Percentiles rank a stretch among this genome's conserved stretches.
Evolutionary conservation across 2,113 vertebrate genomes (phyloP).

Genomic region (Brachyhypopomus gauderio): DNA sequence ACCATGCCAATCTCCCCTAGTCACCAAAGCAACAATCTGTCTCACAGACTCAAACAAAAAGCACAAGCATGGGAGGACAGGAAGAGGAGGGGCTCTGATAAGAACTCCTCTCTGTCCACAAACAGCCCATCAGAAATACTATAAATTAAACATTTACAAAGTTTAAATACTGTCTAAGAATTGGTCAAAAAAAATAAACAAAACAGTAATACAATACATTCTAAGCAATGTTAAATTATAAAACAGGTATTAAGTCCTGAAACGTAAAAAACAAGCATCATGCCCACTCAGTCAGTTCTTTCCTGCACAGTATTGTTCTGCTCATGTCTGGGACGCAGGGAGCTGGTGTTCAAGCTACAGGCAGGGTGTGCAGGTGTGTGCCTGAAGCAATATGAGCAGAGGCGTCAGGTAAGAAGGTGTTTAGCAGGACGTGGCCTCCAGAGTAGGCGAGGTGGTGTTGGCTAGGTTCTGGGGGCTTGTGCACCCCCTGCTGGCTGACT

Average conservation of each 20-base stretch:
- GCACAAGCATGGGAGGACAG: background rate
- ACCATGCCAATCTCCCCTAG: background rate
- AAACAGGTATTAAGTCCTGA: background rate
- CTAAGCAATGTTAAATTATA: conserved; percentile 40
- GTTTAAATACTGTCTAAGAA: conserved; percentile 71
- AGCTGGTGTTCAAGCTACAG: conserved; percentile 8
- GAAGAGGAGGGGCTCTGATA: background rate
- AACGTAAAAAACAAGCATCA: conserved; percentile 17
- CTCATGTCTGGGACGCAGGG: conserved; percentile 54
- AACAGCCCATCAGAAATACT: conserved; percentile 67
- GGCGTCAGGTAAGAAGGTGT: background rate
- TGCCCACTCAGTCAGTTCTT: conserved; percentile 50
- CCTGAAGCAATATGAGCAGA: conserved; percentile 21
- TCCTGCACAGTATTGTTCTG: conserved; percentile 55
- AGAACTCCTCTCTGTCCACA: conserved; percentile 57
- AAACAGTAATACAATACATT: conserved; percentile 21
- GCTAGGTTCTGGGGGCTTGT: conserved; percentile 67
- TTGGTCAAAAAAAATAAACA: background rate
- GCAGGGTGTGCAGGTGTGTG: conserved; percentile 56
- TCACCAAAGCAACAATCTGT: background rate
- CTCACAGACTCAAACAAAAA: conserved; percentile 31
- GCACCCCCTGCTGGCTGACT: conserved; percentile 53
- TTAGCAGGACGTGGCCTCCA: conserved; percentile 40
- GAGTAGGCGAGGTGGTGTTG: conserved; percentile 64
- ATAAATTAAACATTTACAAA: conserved; percentile 73